Conservation (phyloP, 35 echinoderm and acorn worm species). For the Strongylocentrotus purpuratus region DNA sequence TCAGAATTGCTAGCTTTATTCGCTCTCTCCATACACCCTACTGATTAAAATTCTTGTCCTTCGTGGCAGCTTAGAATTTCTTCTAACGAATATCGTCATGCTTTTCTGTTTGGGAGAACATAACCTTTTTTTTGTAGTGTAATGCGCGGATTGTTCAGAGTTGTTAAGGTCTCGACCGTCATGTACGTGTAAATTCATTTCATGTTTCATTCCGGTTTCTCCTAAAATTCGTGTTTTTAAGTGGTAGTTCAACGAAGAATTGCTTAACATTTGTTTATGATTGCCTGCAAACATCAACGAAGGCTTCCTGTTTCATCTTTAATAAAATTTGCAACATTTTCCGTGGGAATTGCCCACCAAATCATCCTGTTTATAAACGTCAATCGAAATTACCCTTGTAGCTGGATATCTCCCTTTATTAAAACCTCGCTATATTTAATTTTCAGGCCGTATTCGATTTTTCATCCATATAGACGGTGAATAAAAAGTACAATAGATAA, state of each 20-base stretch:
- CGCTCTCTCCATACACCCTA: slow-evolving; percentile 24
- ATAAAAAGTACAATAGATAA: not conserved
- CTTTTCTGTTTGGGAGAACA: not conserved
- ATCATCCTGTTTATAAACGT: not conserved
- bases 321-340: not conserved
- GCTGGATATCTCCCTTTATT: not conserved
- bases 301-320: not conserved
- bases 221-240: not conserved
- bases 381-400: not conserved
- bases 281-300: not conserved
- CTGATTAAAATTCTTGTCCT: not conserved
- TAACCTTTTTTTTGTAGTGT: not conserved
- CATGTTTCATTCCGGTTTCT: slow-evolving; percentile 17
- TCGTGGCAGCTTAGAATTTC: not conserved
- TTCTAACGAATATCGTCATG: slow-evolving; percentile 27
- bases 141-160: not conserved
- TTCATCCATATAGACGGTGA: not conserved
- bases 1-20: slow-evolving; percentile 1
- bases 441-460: not conserved
- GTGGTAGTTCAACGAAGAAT: slow-evolving; percentile 18
- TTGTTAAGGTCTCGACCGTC: slow-evolving; percentile 11
- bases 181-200: not conserved
- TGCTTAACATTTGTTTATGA: not conserved
- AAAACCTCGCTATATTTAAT: not conserved
- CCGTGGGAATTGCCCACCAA: not conserved